Evolutionary conservation across 2,888 invertebrate species (phyloP), one percentile per base, ranked within the genome.

Genomic region (Cecidostiba fungosa): DNA sequence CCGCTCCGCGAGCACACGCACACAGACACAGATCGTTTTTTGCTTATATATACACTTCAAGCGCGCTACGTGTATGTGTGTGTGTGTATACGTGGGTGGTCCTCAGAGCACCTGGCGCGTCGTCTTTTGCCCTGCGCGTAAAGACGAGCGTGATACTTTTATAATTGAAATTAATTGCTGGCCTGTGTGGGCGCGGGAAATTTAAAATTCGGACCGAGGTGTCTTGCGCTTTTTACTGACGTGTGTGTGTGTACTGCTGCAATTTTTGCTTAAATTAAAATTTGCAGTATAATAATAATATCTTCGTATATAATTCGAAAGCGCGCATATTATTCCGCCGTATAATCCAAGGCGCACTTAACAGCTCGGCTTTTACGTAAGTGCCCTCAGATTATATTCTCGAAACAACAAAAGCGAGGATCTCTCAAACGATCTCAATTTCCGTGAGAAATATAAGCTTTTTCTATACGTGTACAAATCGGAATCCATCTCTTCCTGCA

Each of bases 111-210:
- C 91, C 93, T 92, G 93, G 23, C 59, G 47, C 6, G 19, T 54
- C 54, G 12, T 16, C 29, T 66, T 66, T 0, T 91, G 69, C 26
- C 43, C 32, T 29, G 74, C 12, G 89, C 91, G 90, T 92, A 92
- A 93, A 92, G 91, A 59, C n/a, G 92, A 90, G 91, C 91, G 91
- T 93, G 91, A 93, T 92, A 93, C 92, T 93, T 93, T 93, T 93
- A 93, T 93, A 93, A 93, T 93, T 93, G 92, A 93, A 93, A 93
- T 92, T 91, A 93, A 93, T 93, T 92, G 88, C 80, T 62, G 43
- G 10, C 26, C 26, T 26, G 72, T 19, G 36, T 26, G 72, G 23
- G 36, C 62, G 80, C 69, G 73, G 19, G 50, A 82, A 80, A 79
- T 85, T 86, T 82, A 66, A 86, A 82, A 66, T 87, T 84, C 87